These are phyloP conservation scores for Selene dorsalis DNA, from an alignment of 2,797 vertebrate species.

Conservation along the genomic window DNA sequence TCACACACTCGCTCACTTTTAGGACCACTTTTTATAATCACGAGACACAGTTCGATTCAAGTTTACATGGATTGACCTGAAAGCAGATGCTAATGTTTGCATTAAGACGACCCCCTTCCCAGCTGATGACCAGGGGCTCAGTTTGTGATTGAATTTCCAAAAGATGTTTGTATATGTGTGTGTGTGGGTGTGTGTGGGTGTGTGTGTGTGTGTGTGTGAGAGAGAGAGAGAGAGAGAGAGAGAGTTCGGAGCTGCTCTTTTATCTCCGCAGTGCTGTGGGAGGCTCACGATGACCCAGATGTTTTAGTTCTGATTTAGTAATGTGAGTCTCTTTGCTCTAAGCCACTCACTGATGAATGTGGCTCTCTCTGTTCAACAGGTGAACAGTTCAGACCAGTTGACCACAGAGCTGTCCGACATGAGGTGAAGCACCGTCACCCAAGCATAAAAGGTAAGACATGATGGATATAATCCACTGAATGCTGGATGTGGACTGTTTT, in stretches of 20 bases:
- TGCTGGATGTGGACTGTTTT: slow-evolving; percentile 1
- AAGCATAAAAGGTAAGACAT: slow-evolving; percentile 53
- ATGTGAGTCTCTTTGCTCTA: slow-evolving; percentile 26
- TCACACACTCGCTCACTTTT: too few relatives aligned
- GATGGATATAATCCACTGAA: neutral
- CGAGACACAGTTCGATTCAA: neutral
- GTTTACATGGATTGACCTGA: slow-evolving; percentile 5
- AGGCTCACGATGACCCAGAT: slow-evolving; percentile 71
- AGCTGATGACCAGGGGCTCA: slow-evolving; percentile 17
- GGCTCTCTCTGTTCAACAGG: slow-evolving; percentile 48
- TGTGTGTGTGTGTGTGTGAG: neutral
- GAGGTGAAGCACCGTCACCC: slow-evolving; percentile 41
- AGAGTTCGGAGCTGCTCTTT: slow-evolving; percentile 27
- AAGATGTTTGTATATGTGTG: neutral
- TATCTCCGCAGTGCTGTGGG: slow-evolving; percentile 48
- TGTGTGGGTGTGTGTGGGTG: neutral
- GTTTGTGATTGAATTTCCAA: slow-evolving; percentile 18
- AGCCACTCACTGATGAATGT: slow-evolving; percentile 26
- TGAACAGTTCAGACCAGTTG: slow-evolving; percentile 28
- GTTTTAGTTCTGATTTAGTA: slow-evolving; percentile 73
- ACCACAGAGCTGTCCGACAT: neutral
- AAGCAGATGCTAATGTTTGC: slow-evolving; percentile 39
- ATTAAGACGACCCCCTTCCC: slow-evolving; percentile 20
- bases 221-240: too few relatives aligned
- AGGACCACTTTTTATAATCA: neutral